Evolutionary conservation across 2,113 vertebrate genomes (phyloP).

Genomic region (Anolis carolinensis): DNA sequence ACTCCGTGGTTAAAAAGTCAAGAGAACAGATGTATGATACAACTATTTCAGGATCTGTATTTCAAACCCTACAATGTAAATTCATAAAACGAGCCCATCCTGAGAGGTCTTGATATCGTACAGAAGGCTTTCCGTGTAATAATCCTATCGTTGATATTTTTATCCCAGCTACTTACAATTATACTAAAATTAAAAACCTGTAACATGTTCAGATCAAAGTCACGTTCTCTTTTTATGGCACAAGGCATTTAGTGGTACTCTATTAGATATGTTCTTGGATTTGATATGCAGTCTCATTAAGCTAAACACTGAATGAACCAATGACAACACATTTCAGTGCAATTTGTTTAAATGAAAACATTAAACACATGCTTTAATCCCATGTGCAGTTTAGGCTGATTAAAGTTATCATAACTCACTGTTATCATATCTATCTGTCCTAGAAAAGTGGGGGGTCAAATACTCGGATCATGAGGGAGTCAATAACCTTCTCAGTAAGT

Average conservation of each 20-base stretch:
- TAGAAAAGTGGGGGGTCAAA: not conserved
- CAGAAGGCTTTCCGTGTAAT: not conserved
- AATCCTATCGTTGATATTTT: constrained; percentile 25
- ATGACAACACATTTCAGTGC: not conserved
- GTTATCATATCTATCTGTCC: not conserved
- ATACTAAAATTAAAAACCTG: constrained; percentile 1
- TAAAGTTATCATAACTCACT: not conserved
- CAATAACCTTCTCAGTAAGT: not conserved
- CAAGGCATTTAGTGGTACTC: constrained; percentile 18
- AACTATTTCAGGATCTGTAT: constrained; percentile 63
- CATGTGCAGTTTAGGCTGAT: not conserved
- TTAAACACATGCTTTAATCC: not conserved
- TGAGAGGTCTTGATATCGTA: not conserved
- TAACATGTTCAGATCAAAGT: constrained; percentile 40
- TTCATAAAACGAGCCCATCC: constrained; percentile 46
- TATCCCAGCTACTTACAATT: constrained; percentile 16
- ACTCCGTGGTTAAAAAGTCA: constrained; percentile 86
- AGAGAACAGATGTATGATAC: constrained; percentile 76
- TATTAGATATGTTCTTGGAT: constrained; percentile 22
- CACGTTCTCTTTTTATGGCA: not conserved
- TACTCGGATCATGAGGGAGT: not conserved
- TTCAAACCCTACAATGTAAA: constrained; percentile 63
- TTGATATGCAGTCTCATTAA: not conserved
- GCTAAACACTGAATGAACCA: not conserved
- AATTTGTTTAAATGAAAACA: not conserved